Percentiles rank a stretch among this genome's conserved stretches.
phyloP scores from a whole-genome alignment of 2,888 invertebrate genomes.

The Agrotis clavis region DNA sequence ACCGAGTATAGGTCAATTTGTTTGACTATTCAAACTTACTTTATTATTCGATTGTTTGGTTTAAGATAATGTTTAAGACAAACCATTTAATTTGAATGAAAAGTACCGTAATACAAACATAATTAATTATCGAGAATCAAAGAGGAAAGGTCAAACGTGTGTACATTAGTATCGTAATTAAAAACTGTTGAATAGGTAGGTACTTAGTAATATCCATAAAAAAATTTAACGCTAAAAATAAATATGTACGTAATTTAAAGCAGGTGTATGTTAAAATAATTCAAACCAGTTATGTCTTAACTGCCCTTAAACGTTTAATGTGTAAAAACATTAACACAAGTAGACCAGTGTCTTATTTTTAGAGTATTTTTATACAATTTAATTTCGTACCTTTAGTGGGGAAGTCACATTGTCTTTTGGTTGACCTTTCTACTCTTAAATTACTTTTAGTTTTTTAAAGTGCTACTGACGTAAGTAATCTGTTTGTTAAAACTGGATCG shows the following conservation, averaged over 20 bases:
- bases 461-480: no score
- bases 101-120: neutral
- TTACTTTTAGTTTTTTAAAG: no score
- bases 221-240: neutral
- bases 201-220: neutral
- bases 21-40: no score
- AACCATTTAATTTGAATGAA: neutral
- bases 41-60: neutral
- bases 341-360: neutral
- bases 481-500: no score
- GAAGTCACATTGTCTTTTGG: neutral
- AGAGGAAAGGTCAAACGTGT: neutral
- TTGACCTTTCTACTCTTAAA: no score
- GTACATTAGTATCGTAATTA: neutral
- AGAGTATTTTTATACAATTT: neutral
- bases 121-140: neutral
- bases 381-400: neutral
- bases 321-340: neutral
- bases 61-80: neutral
- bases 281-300: constrained; percentile 4
- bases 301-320: neutral
- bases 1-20: no score
- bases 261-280: neutral
- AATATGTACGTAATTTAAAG: neutral
- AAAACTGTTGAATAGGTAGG: neutral